Conservation (phyloP, 1,140 invertebrate genomes). For the Cecropterus lyciades region DNA sequence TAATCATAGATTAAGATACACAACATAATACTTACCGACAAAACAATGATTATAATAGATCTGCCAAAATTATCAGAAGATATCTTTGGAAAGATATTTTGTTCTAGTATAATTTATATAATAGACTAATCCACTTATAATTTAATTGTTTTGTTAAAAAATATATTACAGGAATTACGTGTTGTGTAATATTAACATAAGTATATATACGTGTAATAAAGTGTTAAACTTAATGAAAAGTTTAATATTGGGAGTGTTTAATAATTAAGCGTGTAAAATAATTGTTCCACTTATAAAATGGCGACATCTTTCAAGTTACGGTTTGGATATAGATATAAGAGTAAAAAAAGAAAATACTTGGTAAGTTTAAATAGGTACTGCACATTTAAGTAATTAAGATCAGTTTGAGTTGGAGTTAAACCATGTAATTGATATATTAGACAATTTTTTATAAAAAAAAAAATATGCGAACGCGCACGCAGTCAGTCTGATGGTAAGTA, state of each 20-base stretch:
- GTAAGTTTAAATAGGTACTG: neutral
- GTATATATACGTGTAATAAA: neutral
- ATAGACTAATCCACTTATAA: neutral
- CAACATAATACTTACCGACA: neutral
- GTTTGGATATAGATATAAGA: constrained; percentile 27
- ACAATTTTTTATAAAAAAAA: too few relatives aligned
- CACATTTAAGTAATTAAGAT: too few relatives aligned
- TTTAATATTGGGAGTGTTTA: too few relatives aligned
- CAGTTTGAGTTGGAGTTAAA: too few relatives aligned
- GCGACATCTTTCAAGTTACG: constrained; percentile 12
- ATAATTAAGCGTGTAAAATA: too few relatives aligned
- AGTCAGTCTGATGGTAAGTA: too few relatives aligned
- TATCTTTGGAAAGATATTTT: constrained; percentile 9
- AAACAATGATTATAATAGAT: constrained; percentile 4
- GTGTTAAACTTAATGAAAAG: too few relatives aligned
- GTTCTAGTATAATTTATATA: neutral
- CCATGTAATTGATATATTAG: too few relatives aligned
- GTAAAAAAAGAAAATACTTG: constrained; percentile 3
- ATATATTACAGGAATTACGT: too few relatives aligned
- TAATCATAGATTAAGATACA: constrained; percentile 19
- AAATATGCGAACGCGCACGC: too few relatives aligned
- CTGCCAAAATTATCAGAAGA: constrained; percentile 13
- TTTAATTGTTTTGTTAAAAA: neutral
- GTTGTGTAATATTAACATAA: neutral
- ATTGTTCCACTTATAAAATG: neutral